These are phyloP conservation scores for Amphilophus citrinellus DNA, from an alignment of 2,113 vertebrate genomes.

Conservation along the genomic window DNA sequence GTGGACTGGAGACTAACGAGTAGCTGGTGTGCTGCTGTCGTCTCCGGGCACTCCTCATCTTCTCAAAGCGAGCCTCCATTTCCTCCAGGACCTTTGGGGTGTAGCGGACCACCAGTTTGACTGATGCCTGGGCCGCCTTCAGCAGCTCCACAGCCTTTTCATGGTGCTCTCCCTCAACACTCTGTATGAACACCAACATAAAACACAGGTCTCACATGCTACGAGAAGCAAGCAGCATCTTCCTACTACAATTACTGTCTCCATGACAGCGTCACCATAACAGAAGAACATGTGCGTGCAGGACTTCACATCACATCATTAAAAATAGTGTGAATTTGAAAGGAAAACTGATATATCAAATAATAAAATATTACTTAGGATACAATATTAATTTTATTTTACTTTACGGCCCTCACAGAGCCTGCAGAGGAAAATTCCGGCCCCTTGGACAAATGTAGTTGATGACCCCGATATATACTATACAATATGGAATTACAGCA, in stretches of 20 bases:
- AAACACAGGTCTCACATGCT: neutral
- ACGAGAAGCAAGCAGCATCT: neutral
- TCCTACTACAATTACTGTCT: neutral
- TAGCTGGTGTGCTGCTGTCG: conserved; percentile 94
- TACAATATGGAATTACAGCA: no score
- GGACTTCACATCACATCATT: no score
- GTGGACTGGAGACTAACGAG: conserved; percentile 70
- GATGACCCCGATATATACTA: no score
- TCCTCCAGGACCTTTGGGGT: conserved; percentile 93
- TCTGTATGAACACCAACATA: conserved; percentile 73
- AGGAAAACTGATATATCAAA: no score
- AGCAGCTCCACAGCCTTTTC: conserved; percentile 93
- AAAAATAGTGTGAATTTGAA: no score
- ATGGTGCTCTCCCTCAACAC: conserved; percentile 92
- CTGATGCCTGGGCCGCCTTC: conserved; percentile 91
- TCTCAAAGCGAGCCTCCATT: conserved; percentile 95
- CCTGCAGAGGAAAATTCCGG: no score
- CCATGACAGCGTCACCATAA: no score
- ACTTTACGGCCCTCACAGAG: no score
- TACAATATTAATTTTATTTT: no score
- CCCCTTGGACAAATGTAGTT: no score
- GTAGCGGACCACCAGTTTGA: conserved; percentile 92
- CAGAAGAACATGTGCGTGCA: no score
- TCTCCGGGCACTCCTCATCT: conserved; percentile 90
- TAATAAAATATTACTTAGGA: no score